phyloP scores from a whole-genome alignment of 2,113 vertebrate species.

The Stomatorhinus ivindoensis region DNA sequence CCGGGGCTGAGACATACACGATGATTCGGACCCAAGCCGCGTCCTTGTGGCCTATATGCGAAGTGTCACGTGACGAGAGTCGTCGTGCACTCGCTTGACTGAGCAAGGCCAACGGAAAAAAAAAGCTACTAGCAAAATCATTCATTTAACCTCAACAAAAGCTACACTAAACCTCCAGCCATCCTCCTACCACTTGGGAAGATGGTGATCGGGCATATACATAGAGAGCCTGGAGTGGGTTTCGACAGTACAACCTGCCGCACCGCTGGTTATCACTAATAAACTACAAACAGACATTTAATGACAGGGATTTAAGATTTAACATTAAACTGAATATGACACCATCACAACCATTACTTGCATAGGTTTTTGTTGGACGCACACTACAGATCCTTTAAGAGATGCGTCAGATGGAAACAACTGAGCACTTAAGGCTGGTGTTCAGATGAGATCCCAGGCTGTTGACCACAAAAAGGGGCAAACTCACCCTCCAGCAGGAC shows the following conservation, averaged over 20 bases:
- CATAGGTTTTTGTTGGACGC: not conserved
- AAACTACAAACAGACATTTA: not conserved
- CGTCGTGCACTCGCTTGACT: too few species aligned
- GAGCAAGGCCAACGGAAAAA: not conserved
- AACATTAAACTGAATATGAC: not conserved
- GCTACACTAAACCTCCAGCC: not conserved
- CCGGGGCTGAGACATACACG: not conserved
- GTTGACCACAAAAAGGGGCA: not conserved
- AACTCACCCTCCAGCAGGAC: slow-evolving; percentile 78
- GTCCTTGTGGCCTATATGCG: not conserved
- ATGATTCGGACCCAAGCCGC: not conserved
- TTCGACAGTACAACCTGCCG: not conserved
- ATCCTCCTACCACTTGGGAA: not conserved
- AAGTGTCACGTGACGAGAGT: not conserved
- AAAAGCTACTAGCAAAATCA: not conserved
- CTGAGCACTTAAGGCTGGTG: not conserved
- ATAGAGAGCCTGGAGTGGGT: not conserved
- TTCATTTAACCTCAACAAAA: not conserved
- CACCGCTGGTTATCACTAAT: not conserved
- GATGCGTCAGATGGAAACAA: not conserved
- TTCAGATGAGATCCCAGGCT: not conserved
- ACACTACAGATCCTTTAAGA: not conserved
- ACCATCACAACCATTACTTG: not conserved
- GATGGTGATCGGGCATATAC: not conserved
- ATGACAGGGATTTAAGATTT: not conserved